Percentiles rank a stretch among this genome's conserved stretches.
Evolutionary conservation across 2,888 invertebrate species (phyloP).

Genomic region (Nomada fucata): DNA sequence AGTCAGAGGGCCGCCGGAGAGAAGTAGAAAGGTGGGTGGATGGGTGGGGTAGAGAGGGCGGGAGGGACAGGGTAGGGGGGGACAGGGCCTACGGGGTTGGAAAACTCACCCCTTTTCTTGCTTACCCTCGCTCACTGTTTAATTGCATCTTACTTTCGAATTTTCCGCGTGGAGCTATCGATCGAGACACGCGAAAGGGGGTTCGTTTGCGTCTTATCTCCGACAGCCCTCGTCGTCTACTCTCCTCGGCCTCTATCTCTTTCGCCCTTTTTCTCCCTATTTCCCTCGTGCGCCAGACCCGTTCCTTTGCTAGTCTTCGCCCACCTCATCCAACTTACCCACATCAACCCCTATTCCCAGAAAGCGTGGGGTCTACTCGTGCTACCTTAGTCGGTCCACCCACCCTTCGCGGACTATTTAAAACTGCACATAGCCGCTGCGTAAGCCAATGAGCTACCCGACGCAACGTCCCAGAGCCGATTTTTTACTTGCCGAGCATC

Average conservation of each 20-base stretch:
- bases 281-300: constrained; percentile 59
- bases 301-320: constrained; percentile 61
- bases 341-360: constrained; percentile 69
- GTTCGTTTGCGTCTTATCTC: constrained; percentile 84
- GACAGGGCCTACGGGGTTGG: constrained; percentile 78
- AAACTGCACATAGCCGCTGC: constrained; percentile 80
- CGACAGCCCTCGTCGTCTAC: constrained; percentile 80
- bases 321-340: constrained; percentile 71
- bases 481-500: constrained; percentile 5
- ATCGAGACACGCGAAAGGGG: constrained; percentile 82
- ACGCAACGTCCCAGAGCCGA: constrained; percentile 29
- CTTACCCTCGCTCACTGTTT: constrained; percentile 84
- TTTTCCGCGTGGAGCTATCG: constrained; percentile 84
- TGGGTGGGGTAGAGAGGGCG: constrained; percentile 35
- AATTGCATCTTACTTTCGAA: constrained; percentile 85
- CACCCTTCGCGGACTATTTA: constrained; percentile 82
- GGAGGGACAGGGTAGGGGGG: no score
- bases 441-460: constrained; percentile 57
- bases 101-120: constrained; percentile 84
- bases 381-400: constrained; percentile 58
- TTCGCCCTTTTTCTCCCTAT: constrained; percentile 67
- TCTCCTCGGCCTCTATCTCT: constrained; percentile 66
- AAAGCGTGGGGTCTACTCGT: constrained; percentile 69
- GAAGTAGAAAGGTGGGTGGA: constrained; percentile 48
- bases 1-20: constrained; percentile 69